A percentile compares a stretch with the other conserved stretches of the same genome.
phyloP scores from a whole-genome alignment of 2,797 vertebrate genomes.

The Clamator glandarius region DNA sequence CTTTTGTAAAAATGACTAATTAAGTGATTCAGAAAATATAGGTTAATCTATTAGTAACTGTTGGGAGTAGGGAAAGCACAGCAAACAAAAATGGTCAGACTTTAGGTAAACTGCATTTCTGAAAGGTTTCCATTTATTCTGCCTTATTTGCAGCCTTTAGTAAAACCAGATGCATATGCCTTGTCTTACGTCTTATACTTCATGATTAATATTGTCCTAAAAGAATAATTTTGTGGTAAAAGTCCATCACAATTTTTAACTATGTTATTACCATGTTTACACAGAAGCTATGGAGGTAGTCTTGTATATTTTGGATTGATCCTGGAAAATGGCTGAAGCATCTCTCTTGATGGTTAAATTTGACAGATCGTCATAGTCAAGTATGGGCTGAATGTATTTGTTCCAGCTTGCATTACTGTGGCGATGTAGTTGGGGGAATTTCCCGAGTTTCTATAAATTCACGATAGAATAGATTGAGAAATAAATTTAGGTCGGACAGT shows the following conservation, averaged over 20 bases:
- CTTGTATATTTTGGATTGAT: neutral
- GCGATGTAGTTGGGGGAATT: neutral
- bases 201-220: neutral
- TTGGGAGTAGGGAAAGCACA: neutral
- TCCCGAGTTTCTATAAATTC: neutral
- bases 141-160: neutral
- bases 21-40: neutral
- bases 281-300: neutral
- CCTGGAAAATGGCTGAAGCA: neutral
- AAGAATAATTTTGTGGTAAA: neutral
- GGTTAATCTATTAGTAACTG: neutral
- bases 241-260: neutral
- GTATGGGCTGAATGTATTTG: neutral
- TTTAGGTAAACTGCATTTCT: neutral
- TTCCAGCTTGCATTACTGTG: neutral
- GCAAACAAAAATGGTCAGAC: neutral
- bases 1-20: neutral
- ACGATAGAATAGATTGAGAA: neutral
- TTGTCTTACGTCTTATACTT: neutral
- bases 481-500: neutral
- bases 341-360: neutral
- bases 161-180: rapidly evolving
- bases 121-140: neutral
- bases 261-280: neutral
- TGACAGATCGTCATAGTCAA: neutral